Base-by-base conservation (phyloP, 2,113 vertebrate species). In the Helogale parvula region DNA sequence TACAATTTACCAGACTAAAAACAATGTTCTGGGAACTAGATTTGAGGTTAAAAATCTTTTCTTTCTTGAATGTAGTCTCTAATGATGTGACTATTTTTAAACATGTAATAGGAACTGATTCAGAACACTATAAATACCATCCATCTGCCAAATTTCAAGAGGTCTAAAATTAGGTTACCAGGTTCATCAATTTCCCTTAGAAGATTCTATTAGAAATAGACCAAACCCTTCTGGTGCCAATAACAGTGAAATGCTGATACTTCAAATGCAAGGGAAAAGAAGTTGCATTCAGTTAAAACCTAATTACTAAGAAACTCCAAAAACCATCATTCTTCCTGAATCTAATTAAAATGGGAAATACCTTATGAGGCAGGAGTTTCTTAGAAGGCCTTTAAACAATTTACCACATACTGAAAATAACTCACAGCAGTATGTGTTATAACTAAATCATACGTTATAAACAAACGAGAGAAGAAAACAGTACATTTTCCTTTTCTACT, bases 111-210 rank as follows among this genome's bases (percentile, higher is more conserved):
- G 97, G 96, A 96, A 97, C 88, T 81, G 69, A 96, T 89, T 95
- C 63, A 86, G 92, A 97, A 93, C 63, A 83, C 92, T 96, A 94
- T 88, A 93, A 89, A 96, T 97, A 97, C 50, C 90, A 91, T 16
- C 96, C 89, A 92, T 83, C 96, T 97, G 84, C 79, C 84, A 96
- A 96, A 95, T 79, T 96, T 95, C 72, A 54, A 50, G 63, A 92
- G 85, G 72, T 96, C 95, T 96, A 97, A 93, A 96, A 96, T 94
- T 97, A 97, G 97, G 91, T 94, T 89, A 97, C 71, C 83, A 97
- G 94, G 96, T 96, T 98, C 94, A 97, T 97, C 95, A 93, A 94
- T 97, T 96, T 95, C 93, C 88, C 81, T 97, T 81, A 80, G 84
- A 97, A 97, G 92, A 96, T 80, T 86, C 80, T 72, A 14, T 9